These are phyloP conservation scores for Phyllopteryx taeniolatus DNA, from an alignment of 2,113 vertebrate species.

Conservation along the genomic window DNA sequence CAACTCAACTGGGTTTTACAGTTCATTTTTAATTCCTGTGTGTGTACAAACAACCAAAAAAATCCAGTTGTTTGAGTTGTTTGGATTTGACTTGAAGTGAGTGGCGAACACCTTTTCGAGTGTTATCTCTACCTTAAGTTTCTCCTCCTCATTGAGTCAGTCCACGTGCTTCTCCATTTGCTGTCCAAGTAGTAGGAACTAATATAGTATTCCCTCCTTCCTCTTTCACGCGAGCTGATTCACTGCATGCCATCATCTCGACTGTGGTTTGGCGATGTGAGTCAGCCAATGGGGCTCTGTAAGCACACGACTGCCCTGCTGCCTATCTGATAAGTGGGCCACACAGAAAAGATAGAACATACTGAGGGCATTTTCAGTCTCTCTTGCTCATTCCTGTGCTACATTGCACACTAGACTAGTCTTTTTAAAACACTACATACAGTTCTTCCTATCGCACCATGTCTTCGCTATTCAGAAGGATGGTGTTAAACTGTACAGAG, in stretches of 20 bases:
- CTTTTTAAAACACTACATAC: conserved; percentile 24
- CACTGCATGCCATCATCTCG: conserved; percentile 47
- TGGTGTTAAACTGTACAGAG: conserved; percentile 58
- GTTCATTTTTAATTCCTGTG: no score
- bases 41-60: no score
- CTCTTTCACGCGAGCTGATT: conserved; percentile 42
- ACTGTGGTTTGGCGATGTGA: conserved; percentile 55
- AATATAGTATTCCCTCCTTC: conserved; percentile 29
- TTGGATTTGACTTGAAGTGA: not conserved
- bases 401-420: conserved; percentile 9
- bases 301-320: conserved; percentile 51
- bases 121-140: not conserved
- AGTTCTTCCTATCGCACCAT: conserved; percentile 40
- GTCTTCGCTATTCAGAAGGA: conserved; percentile 46
- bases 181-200: conserved; percentile 28
- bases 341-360: conserved; percentile 57
- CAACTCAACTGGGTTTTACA: no score
- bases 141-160: not conserved
- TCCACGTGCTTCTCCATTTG: conserved; percentile 33
- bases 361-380: conserved; percentile 36
- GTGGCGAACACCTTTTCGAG: not conserved
- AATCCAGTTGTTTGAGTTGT: no score
- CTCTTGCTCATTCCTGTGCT: not conserved
- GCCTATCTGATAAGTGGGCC: conserved; percentile 60
- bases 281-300: conserved; percentile 58